A percentile compares a stretch with the other conserved stretches of the same genome.
These are phyloP conservation scores for Micropoecilia bifurca DNA, from an alignment of 2,797 vertebrate genomes.

Conservation along the genomic window DNA sequence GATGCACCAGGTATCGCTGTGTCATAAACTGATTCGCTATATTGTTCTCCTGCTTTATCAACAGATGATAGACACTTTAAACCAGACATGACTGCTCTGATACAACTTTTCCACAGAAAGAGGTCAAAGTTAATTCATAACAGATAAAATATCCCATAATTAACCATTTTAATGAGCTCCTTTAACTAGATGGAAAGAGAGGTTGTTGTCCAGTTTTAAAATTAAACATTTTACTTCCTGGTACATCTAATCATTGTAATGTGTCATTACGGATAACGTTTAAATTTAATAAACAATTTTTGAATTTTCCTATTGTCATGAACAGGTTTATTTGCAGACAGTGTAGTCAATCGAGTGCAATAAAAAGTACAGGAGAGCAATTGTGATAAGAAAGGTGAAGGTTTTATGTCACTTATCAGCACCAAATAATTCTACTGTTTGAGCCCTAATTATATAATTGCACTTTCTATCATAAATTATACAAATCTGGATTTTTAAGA, in stretches of 20 bases:
- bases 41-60: conserved; percentile 57
- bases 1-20: conserved; percentile 41
- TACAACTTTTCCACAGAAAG: conserved; percentile 5
- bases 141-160: background rate
- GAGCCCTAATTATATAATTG: conserved; percentile 14
- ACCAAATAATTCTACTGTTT: conserved; percentile 9
- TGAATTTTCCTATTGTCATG: background rate
- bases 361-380: conserved; percentile 42
- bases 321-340: conserved; percentile 19
- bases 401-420: conserved; percentile 42
- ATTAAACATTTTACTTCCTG: background rate
- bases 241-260: background rate
- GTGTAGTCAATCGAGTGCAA: conserved; percentile 12
- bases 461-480: background rate
- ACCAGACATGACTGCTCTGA: conserved; percentile 27
- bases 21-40: conserved; percentile 50
- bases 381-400: conserved; percentile 36
- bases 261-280: background rate
- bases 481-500: background rate
- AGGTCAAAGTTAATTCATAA: conserved; percentile 23
- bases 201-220: background rate
- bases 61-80: conserved; percentile 34
- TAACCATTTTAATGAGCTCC: background rate
- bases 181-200: background rate
- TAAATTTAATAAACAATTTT: background rate